These are phyloP conservation scores for Grammomys dolichurus DNA, from an alignment of 2,113 vertebrate species.

Conservation along the genomic window DNA sequence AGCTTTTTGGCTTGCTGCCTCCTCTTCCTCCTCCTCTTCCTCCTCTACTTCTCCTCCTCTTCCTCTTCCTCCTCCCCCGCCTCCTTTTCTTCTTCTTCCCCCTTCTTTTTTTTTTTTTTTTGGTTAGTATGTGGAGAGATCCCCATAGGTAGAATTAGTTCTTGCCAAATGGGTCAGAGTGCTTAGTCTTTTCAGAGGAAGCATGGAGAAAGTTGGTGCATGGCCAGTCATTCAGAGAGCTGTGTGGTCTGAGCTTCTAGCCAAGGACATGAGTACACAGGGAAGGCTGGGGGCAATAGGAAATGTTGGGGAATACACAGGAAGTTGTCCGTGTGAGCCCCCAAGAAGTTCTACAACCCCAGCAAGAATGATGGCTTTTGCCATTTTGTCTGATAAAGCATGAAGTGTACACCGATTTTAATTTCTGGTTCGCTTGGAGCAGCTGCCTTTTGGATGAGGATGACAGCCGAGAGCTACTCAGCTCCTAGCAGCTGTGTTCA, in stretches of 20 bases:
- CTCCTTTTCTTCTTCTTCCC: too few relatives aligned
- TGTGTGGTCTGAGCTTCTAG: accelerated
- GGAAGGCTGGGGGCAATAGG: accelerated
- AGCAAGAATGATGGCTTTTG: not conserved
- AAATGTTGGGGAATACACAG: accelerated
- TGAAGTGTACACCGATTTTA: accelerated
- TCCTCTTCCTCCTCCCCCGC: too few relatives aligned
- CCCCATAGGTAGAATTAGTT: not conserved
- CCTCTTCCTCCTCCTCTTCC: not conserved
- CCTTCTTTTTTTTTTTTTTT: not conserved
- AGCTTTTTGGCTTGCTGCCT: constrained; percentile 13
- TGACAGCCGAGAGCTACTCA: not conserved
- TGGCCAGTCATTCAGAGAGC: too few relatives aligned
- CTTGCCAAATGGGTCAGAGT: not conserved
- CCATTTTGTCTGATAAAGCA: not conserved
- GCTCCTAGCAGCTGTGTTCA: not conserved
- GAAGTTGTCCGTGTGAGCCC: not conserved
- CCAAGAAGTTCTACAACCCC: not conserved
- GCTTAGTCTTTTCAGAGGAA: not conserved
- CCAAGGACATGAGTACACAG: not conserved
- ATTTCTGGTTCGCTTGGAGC: not conserved
- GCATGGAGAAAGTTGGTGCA: not conserved
- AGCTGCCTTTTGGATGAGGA: not conserved
- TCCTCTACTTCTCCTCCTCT: too few relatives aligned
- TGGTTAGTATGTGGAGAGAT: not conserved